A percentile compares a stretch with the other conserved stretches of the same genome.
phyloP scores from a whole-genome alignment of 2,888 invertebrate genomes.

The Suillia variegata region DNA sequence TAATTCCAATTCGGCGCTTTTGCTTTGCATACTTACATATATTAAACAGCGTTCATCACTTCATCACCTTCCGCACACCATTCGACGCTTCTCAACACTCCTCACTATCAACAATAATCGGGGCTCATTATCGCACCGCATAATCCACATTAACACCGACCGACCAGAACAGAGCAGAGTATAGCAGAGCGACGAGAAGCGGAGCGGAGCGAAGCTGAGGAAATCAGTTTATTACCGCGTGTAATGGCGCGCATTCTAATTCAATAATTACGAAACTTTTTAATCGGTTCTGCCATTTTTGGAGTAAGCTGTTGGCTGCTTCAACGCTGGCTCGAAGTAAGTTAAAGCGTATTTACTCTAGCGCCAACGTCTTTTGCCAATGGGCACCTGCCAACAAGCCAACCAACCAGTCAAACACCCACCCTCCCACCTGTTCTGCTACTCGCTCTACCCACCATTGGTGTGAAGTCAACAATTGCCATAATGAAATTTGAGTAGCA shows the following conservation, averaged over 20 bases:
- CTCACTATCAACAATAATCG: not conserved
- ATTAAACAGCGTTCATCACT: not conserved
- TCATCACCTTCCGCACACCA: not conserved
- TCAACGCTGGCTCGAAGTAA: not conserved
- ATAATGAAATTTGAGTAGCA: not conserved
- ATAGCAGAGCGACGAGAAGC: no score
- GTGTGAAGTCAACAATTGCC: not conserved
- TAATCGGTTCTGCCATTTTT: conserved; percentile 12
- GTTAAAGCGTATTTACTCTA: not conserved
- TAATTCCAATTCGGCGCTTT: no score
- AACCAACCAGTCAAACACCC: no score
- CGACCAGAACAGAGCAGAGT: no score
- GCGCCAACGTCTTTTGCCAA: no score
- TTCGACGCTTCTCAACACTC: not conserved
- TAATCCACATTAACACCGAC: conserved; percentile 23
- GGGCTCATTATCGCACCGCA: conserved; percentile 13
- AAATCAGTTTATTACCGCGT: conserved; percentile 27
- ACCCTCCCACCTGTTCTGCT: not conserved
- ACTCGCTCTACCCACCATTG: not conserved
- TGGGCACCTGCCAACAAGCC: no score
- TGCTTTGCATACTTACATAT: no score
- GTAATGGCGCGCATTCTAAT: conserved; percentile 29
- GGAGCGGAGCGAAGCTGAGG: no score
- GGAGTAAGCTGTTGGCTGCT: not conserved
- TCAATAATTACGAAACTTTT: conserved; percentile 29